Conservation (phyloP, 2,888 invertebrate genomes). For the Polyommatus icarus region DNA sequence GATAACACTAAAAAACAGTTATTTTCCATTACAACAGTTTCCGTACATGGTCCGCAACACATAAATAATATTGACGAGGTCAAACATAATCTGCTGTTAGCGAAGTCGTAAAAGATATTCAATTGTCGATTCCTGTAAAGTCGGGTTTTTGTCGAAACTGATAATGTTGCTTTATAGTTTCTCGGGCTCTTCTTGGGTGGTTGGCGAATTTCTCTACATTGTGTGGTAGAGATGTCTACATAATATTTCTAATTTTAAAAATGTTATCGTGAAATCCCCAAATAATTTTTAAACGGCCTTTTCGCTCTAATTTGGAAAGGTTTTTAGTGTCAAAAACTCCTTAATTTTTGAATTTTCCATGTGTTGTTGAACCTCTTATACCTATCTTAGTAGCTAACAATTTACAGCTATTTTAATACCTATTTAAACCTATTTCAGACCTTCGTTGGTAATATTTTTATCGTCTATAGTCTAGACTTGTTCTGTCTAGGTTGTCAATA, state of each 20-base stretch:
- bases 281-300: too few relatives aligned
- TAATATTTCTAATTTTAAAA: neutral
- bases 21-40: slow-evolving; percentile 15
- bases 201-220: slow-evolving; percentile 10
- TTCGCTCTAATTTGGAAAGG: too few relatives aligned
- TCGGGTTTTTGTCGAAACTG: slow-evolving; percentile 16
- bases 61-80: slow-evolving; percentile 58
- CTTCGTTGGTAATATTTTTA: neutral
- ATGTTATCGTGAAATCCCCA: too few relatives aligned
- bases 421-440: neutral
- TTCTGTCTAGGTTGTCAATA: slow-evolving; percentile 65
- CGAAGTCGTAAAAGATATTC: slow-evolving; percentile 40
- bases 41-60: slow-evolving; percentile 41
- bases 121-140: slow-evolving; percentile 41
- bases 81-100: slow-evolving; percentile 55
- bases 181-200: slow-evolving; percentile 15
- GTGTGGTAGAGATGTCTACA: neutral
- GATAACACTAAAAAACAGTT: neutral
- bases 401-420: neutral
- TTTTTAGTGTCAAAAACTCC: too few relatives aligned
- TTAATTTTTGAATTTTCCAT: too few relatives aligned
- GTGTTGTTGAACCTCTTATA: too few relatives aligned
- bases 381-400: too few relatives aligned
- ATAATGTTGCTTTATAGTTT: slow-evolving; percentile 20
- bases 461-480: slow-evolving; percentile 23